Base-by-base conservation (phyloP, 1,140 invertebrate species). In the Muscidifurax raptorellus region DNA sequence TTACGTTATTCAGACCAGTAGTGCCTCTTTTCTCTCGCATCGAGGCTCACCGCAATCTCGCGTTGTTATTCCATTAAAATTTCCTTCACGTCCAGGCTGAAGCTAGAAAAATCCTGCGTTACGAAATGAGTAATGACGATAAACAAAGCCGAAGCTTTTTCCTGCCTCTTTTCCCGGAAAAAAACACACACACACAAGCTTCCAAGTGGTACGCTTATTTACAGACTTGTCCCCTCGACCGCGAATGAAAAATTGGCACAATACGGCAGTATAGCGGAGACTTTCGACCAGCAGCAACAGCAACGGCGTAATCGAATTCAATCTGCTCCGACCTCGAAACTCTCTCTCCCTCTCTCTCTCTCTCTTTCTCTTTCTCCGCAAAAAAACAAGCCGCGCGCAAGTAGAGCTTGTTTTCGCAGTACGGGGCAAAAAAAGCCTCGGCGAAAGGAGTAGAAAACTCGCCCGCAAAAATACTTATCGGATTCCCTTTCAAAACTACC, bases 381-480 rank as follows among this genome's bases (percentile, higher is more conserved):
- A 44, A 59, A 59, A 40, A 18, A 59, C 52, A 59, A 59, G 18
- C 52, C 52, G 22, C 18, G 22, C 18, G 18, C 52, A 18, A 69
- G 25, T 18, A 12, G 40, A 80, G 64, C 66, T 80, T 69, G 64
- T 69, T 80, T 44, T 44, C 2, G 36, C 78, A 28, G 66, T 40
- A 9, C 10, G 25, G 30, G 1, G 13, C 9, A 27, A 67, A 77
- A 75, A 36, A 75, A 25, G n/a, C 36, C 36, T 40, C 36, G n/a
- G 22, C 15, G 36, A 78, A 64, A 64, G 18, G 28, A 27, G n/a
- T 18, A 32, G 18, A 59, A 47, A 59, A 18, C 52, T 59, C 52
- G 15, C 27, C 52, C 52, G 30, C 25, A 52, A 28, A 77, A 77
- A 77, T n/a, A 79, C 27, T 79, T 79, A 79, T 32, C 76, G 59